A percentile compares a stretch with the other conserved stretches of the same genome.
Conservation (phyloP, 2,888 invertebrate species). For the Cremastinae sp. region DNA sequence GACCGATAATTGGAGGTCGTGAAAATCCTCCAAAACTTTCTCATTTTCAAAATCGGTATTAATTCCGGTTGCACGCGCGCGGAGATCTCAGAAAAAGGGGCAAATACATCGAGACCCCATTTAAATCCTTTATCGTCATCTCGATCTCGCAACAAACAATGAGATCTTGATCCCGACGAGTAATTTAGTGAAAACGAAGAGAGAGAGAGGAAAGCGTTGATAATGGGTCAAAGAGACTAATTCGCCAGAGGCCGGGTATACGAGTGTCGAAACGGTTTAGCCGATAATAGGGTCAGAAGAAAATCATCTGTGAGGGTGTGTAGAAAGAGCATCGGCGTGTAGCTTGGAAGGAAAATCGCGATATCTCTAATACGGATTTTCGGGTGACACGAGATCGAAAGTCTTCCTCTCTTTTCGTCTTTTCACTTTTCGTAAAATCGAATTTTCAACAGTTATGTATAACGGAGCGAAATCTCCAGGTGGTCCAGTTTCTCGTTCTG, state of each 20-base stretch:
- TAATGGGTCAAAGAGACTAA: no score
- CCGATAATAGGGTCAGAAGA: constrained; percentile 69
- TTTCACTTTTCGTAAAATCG: not conserved
- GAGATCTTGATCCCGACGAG: constrained; percentile 21
- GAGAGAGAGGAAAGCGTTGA: constrained; percentile 23
- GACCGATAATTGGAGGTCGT: constrained; percentile 6
- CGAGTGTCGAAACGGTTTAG: constrained; percentile 23
- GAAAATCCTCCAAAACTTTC: constrained; percentile 3
- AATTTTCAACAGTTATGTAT: constrained; percentile 54
- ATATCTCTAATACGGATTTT: constrained; percentile 69
- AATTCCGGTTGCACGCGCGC: not conserved
- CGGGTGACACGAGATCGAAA: constrained; percentile 37
- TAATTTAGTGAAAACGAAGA: constrained; percentile 33
- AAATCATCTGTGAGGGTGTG: constrained; percentile 68
- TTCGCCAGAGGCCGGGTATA: constrained; percentile 16
- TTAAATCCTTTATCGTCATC: not conserved
- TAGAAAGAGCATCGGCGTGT: constrained; percentile 50
- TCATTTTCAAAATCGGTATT: not conserved
- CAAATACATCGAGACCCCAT: no score
- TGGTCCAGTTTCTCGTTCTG: constrained; percentile 64
- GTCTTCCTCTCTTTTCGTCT: not conserved
- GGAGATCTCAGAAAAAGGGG: constrained; percentile 3
- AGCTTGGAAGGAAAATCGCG: constrained; percentile 66
- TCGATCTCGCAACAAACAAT: constrained; percentile 45
- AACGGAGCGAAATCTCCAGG: constrained; percentile 66